Base-by-base conservation (phyloP, 1,140 invertebrate genomes). In the Dreissena polymorpha region DNA sequence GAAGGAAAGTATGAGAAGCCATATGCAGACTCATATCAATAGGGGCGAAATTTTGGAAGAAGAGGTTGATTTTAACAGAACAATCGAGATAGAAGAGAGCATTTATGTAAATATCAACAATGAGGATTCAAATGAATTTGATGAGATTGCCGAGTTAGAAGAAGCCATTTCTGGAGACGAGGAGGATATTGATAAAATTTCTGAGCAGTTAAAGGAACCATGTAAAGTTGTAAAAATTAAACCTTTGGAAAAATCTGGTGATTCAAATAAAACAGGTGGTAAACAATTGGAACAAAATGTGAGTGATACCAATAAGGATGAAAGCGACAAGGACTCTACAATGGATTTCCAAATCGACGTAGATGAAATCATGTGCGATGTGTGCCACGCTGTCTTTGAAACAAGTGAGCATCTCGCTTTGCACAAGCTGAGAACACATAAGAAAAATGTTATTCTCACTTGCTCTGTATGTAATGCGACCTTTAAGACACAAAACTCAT, bases 1-100 rank as follows among this genome's bases (percentile, higher is more conserved):
- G 51, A 64, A 78, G 27, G 76, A 78, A 13, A 57, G 49, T 69
- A 25, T 78, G 21, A 10, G 57, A 16, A 68, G 23, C n/a, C 76
- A 78, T 60, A 25, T 78, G 39, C 39, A 68, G 29, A 65, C 39
- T n/a, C 76, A 78, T n/a, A 57, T 68, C 16, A 39, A 50, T 23
- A 65, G 64, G 18, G 10, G 64, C 13, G 14, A 63, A 16, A 65
- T 65, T 50, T 18, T 16, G 3, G 67, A 71, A 27, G 57, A 72
- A n/a, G 65, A 21, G 0, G 21, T 60, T 60, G 57, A 60, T 60
- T 60, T 60, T 60, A 60, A 60, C 10, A 60, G 57, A 60, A 60
- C 57, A 3, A 60, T 60, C 6, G 21, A 23, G 12, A 60, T 60
- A 27, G 67, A 68, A 68, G 25, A 68, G 18, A 68, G 29, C 25